Evolutionary conservation across 2,797 vertebrate genomes (phyloP), one percentile per base, ranked within the genome.

Genomic region (Kryptopterus vitreolus): DNA sequence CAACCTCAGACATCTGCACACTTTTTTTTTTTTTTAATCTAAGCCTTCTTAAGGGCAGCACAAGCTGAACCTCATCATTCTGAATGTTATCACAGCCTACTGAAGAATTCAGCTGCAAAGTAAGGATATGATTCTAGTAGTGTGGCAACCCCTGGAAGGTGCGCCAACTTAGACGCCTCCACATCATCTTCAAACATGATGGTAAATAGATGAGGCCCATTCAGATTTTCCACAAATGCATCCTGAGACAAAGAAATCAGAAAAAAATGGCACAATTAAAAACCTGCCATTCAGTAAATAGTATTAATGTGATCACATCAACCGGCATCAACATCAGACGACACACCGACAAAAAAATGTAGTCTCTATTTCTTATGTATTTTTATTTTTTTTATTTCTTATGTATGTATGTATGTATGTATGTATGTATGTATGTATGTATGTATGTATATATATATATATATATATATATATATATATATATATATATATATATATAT

Each of bases 91-190:
- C 29, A 55, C 20, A n/a, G 18, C 29, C n/a, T 52, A 24, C 29
- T 35, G 20, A 73, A 1, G 33, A 9, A 58, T 55, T 57, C 3
- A 24, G 50, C 63, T 6, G 79, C 26, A 74, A 80, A 76, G 62
- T 59, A 94, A 97, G 94, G 96, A 99, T 99, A 99, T 99, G 74
- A 77, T 38, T 95, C 92, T 57, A 96, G 87, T 43, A 96, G 88
- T 5, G 87, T 73, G 1, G 72, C 29, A 68, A 95, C 89, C 57
- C 88, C 94, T 1, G 95, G 93, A 55, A 96, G 87, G 53, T 63
- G 74, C 13, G 86, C 87, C 58, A 98, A 85, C 46, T 88, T 94
- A 43, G 86, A 85, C 81, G 92, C 92, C 72, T 96, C 94, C 38
- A 87, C 59, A 68, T 98, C 95, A 20, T 94, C 94, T 3, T 83